A percentile compares a stretch with the other conserved stretches of the same genome.
Evolutionary conservation across 1,140 invertebrate genomes (phyloP).

Genomic region (Plodia interpunctella): DNA sequence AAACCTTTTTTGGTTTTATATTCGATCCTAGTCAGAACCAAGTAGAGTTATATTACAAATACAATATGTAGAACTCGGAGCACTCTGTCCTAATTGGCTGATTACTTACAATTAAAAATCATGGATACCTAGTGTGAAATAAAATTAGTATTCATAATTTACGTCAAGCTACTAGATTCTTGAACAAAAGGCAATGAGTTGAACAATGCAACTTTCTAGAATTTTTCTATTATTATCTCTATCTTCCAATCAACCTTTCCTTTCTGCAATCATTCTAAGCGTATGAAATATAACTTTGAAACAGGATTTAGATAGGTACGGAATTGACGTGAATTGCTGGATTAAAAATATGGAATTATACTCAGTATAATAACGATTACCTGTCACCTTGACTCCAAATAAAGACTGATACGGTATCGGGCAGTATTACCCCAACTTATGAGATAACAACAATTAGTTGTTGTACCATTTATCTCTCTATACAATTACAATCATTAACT

Average conservation of each 20-base stretch:
- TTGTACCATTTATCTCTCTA: not conserved
- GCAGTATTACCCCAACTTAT: not conserved
- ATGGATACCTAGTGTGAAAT: no score
- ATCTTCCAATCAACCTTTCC: not conserved
- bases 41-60: no score
- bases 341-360: no score
- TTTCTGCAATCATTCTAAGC: not conserved
- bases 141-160: no score
- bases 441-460: not conserved
- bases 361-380: not conserved
- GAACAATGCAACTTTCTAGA: not conserved
- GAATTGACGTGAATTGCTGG: no score
- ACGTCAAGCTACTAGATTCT: no score
- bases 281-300: not conserved
- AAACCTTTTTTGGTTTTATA: not conserved
- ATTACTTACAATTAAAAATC: no score
- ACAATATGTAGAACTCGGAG: no score
- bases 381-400: not conserved
- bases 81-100: no score
- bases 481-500: no score
- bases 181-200: not conserved
- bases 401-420: not conserved
- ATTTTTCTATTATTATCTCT: not conserved
- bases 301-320: not conserved
- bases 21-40: not conserved